Conservation (phyloP, 2,888 invertebrate species). For the Euplagia quadripunctaria region DNA sequence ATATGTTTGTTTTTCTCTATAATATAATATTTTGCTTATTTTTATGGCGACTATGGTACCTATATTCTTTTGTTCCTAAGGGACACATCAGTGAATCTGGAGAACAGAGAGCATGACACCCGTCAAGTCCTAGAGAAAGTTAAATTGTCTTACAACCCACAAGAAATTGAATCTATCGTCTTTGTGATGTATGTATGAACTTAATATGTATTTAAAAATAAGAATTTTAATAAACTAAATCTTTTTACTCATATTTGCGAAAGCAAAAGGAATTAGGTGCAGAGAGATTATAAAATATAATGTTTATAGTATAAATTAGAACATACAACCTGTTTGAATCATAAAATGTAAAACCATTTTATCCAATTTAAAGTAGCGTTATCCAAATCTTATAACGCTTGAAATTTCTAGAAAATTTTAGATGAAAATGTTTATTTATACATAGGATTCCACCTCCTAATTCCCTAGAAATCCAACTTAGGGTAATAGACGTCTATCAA, state of each 20-base stretch:
- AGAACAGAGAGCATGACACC: not conserved
- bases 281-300: too few species aligned
- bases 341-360: not conserved
- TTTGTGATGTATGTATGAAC: too few species aligned
- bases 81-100: not conserved
- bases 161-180: too few species aligned
- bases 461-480: slow-evolving; percentile 1
- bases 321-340: not conserved
- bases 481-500: slow-evolving; percentile 26
- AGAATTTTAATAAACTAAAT: too few species aligned
- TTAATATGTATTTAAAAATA: too few species aligned
- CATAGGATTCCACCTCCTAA: not conserved
- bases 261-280: not conserved
- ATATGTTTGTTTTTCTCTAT: too few species aligned
- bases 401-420: too few species aligned
- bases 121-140: not conserved
- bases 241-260: too few species aligned
- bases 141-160: not conserved
- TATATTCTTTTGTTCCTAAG: not conserved
- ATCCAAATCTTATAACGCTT: too few species aligned
- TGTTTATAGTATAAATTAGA: not conserved
- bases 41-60: too few species aligned
- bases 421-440: not conserved
- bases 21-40: too few species aligned
- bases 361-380: too few species aligned